Evolutionary conservation across 2,888 invertebrate species (phyloP), one percentile per base, ranked within the genome.

Genomic region (Sarcophaga caerulescens): DNA sequence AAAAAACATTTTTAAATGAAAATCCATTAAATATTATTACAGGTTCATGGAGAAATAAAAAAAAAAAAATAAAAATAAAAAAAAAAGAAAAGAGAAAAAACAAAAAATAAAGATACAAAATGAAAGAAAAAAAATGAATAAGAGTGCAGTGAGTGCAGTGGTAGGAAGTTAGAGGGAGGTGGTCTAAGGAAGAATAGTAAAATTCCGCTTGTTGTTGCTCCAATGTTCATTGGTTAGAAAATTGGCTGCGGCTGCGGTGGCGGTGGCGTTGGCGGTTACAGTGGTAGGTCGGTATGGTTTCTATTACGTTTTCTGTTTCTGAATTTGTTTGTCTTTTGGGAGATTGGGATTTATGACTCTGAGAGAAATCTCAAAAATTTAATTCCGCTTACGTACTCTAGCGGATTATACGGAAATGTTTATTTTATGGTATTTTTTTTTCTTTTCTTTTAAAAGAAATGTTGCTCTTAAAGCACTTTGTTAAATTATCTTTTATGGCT

Each of bases 251-350:
- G 62, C 52, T 35, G 35, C 35, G 8, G 35, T 6, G 6, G 8
- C 2, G 35, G 35, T 35, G 35, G 6, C 4, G 14, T 14, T 14
- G 12, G 14, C 52, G 4, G 52, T 17, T 52, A 17, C 17, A 10
- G 52, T 52, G 52, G 52, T 35, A 8, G 47, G 52, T 17, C 10
- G 52, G 14, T 52, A 52, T 14, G 17, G 52, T 52, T 52, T 52
- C 52, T 17, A 52, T 52, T 52, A 14, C 10, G 52, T 52, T 12
- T 52, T 52, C 25, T 25, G 59, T 47, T 52, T 35, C 35, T 74
- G 66, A 60, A 60, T 74, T 81, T 81, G 80, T 74, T 68, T 81
- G 73, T 68, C 80, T 74, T 68, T 35, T 17, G 74, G 74, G 73
- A 74, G 25, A 12, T 3, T 35, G 68, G 68, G 35, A 68, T 74